Conservation (phyloP, 2,113 vertebrate genomes). For the Shinisaurus crocodilurus region DNA sequence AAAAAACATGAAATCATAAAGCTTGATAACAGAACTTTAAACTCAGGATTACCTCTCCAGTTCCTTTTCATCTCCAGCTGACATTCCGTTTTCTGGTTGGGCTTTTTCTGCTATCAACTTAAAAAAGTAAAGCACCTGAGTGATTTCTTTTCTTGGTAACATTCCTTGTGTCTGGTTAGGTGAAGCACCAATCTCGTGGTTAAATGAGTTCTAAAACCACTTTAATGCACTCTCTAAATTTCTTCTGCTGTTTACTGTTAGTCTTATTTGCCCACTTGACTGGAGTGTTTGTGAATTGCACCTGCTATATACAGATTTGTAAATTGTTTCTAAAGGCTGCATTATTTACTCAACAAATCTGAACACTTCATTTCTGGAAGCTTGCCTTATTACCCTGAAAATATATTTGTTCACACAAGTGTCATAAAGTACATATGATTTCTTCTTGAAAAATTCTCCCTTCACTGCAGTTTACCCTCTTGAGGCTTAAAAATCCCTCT, state of each 20-base stretch:
- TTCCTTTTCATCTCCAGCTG: not conserved
- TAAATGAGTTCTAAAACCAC: conserved; percentile 63
- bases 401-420: conserved; percentile 56
- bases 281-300: conserved; percentile 67
- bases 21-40: not conserved
- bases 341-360: conserved; percentile 66
- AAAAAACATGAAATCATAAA: not conserved
- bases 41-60: not conserved
- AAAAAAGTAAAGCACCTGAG: not conserved
- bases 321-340: conserved; percentile 71
- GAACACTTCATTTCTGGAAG: conserved; percentile 62
- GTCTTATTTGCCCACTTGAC: conserved; percentile 63
- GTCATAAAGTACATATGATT: conserved; percentile 52
- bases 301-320: conserved; percentile 70
- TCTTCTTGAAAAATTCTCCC: conserved; percentile 16
- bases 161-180: conserved; percentile 57
- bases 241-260: conserved; percentile 45
- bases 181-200: conserved; percentile 43
- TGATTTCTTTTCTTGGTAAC: conserved; percentile 33
- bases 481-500: not conserved
- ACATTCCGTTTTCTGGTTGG: conserved; percentile 24
- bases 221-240: conserved; percentile 65
- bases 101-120: conserved; percentile 45
- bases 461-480: not conserved
- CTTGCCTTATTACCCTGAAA: conserved; percentile 59